These are phyloP conservation scores for Parambassis ranga DNA, from an alignment of 2,797 vertebrate species.

Conservation along the genomic window DNA sequence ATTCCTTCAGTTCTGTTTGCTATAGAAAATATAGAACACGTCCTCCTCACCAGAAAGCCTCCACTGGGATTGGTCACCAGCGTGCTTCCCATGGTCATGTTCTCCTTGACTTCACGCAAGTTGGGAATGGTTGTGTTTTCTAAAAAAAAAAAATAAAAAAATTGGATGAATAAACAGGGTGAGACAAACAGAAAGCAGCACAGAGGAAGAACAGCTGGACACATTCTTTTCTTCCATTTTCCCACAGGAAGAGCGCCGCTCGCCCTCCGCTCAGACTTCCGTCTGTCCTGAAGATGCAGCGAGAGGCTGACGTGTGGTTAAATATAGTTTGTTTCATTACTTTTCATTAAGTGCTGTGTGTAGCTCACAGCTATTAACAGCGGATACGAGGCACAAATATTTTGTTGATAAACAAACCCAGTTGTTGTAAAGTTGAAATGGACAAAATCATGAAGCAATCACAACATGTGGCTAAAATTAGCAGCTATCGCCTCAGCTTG, in stretches of 20 bases:
- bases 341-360: background rate
- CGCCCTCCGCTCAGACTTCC: slow-evolving; percentile 7
- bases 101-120: slow-evolving; percentile 93
- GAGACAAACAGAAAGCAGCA: slow-evolving; percentile 46
- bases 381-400: background rate
- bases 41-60: slow-evolving; percentile 92
- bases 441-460: slow-evolving; percentile 31
- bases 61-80: slow-evolving; percentile 93
- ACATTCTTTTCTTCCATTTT: slow-evolving; percentile 65
- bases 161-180: slow-evolving; percentile 68
- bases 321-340: slow-evolving; percentile 33
- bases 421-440: background rate
- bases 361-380: background rate
- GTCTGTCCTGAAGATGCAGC: slow-evolving; percentile 1
- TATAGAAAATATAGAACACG: slow-evolving; percentile 27
- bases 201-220: slow-evolving; percentile 65
- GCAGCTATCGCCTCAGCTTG: slow-evolving; percentile 9
- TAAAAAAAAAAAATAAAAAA: slow-evolving; percentile 73
- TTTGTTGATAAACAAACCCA: background rate
- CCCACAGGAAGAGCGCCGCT: slow-evolving; percentile 60
- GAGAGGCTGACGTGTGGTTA: slow-evolving; percentile 27
- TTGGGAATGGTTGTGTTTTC: slow-evolving; percentile 91
- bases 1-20: background rate
- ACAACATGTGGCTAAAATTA: slow-evolving; percentile 68
- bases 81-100: slow-evolving; percentile 98